Evolutionary conservation across 2,797 vertebrate species (phyloP).

Genomic region (Hapalemur alaotrensis): DNA sequence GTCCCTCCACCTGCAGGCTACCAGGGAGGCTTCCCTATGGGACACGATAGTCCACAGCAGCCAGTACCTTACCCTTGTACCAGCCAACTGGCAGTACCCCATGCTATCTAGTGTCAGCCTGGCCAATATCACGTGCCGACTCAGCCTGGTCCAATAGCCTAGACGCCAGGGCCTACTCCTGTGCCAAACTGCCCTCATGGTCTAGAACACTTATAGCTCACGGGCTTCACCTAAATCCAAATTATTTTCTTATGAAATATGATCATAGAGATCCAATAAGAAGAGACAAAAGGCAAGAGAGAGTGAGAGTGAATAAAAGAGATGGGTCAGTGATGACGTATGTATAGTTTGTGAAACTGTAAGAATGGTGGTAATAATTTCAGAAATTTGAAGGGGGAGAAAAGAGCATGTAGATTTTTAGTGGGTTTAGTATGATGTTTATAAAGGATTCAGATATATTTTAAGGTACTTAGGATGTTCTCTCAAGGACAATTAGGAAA

Average conservation of each 20-base stretch:
- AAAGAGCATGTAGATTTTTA: no score
- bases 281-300: background rate
- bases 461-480: background rate
- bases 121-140: background rate
- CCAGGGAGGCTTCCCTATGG: no score
- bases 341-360: background rate
- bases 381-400: background rate
- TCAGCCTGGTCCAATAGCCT: background rate
- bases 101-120: background rate
- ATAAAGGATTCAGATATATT: no score
- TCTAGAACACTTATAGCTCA: constrained; percentile 87
- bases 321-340: background rate
- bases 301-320: background rate
- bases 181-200: constrained; percentile 87
- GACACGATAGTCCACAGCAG: background rate
- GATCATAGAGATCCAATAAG: no score
- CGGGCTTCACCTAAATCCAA: constrained; percentile 50
- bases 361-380: background rate
- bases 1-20: background rate
- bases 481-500: background rate
- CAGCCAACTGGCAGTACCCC: background rate
- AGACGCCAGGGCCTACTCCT: constrained; percentile 78
- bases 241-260: background rate
- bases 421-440: background rate
- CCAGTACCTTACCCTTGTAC: background rate